A percentile compares a stretch with the other conserved stretches of the same genome.
These are phyloP conservation scores for Agapostemon virescens DNA, from an alignment of 2,888 invertebrate species.

Conservation along the genomic window DNA sequence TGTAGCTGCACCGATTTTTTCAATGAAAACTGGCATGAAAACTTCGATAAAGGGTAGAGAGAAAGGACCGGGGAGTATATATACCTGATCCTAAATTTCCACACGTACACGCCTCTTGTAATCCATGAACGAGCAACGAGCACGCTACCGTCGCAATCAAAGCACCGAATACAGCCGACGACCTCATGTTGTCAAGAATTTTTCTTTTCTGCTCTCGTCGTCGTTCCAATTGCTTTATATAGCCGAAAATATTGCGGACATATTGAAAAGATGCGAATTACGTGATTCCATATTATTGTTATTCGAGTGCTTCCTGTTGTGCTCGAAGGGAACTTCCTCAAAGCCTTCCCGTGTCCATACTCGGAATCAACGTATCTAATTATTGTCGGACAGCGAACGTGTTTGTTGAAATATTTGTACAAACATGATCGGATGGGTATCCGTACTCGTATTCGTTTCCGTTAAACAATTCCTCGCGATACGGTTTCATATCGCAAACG, in stretches of 20 bases:
- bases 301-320: conserved; percentile 43
- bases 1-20: too few relatives aligned
- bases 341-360: conserved; percentile 22
- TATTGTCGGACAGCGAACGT: conserved; percentile 9
- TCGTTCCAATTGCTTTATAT: conserved; percentile 48
- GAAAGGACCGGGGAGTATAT: not conserved
- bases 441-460: not conserved
- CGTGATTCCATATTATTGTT: conserved; percentile 13
- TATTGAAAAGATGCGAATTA: conserved; percentile 18
- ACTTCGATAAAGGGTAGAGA: too few relatives aligned
- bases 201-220: conserved; percentile 21
- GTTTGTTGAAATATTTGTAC: not conserved
- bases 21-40: too few relatives aligned
- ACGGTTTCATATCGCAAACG: not conserved
- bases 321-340: not conserved
- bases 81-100: conserved; percentile 64
- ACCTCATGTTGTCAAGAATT: conserved; percentile 56
- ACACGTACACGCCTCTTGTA: conserved; percentile 48
- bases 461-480: not conserved
- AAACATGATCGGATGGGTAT: not conserved
- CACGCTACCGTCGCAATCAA: conserved; percentile 46
- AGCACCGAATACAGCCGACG: conserved; percentile 22
- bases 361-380: not conserved
- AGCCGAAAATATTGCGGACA: conserved; percentile 31
- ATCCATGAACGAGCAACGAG: conserved; percentile 35